Conservation (phyloP, 2,888 invertebrate genomes). For the Masnerella sp. region DNA sequence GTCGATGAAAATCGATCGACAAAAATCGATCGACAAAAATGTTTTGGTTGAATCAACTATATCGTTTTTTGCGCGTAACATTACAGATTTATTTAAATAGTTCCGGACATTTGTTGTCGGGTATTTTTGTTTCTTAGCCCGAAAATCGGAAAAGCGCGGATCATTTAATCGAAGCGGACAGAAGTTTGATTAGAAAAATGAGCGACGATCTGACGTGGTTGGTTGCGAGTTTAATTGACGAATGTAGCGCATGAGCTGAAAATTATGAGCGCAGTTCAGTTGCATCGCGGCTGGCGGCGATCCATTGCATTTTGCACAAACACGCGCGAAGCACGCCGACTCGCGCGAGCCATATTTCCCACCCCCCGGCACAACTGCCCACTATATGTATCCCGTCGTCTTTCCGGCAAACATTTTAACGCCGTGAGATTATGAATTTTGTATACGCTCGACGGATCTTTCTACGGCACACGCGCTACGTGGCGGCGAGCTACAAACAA, state of each 20-base stretch:
- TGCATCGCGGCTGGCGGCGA: conserved; percentile 61
- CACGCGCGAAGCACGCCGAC: conserved; percentile 24
- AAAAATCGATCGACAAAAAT: too few relatives aligned
- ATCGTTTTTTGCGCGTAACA: too few relatives aligned
- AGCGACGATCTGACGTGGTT: conserved; percentile 1
- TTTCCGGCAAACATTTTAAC: conserved; percentile 70
- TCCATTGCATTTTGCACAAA: conserved; percentile 59
- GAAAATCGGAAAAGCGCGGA: too few relatives aligned
- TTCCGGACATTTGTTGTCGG: too few relatives aligned
- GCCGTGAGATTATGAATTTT: conserved; percentile 72
- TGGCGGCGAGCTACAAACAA: conserved; percentile 26
- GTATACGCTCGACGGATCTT: conserved; percentile 64
- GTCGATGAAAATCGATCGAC: too few relatives aligned
- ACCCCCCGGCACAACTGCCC: conserved; percentile 55
- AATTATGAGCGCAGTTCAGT: conserved; percentile 57
- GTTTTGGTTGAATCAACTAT: too few relatives aligned
- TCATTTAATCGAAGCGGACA: too few relatives aligned
- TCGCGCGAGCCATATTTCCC: conserved; percentile 66
- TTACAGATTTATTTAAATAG: too few relatives aligned
- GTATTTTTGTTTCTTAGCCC: too few relatives aligned
- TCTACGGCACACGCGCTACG: conserved; percentile 34
- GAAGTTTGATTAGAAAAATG: conserved; percentile 26
- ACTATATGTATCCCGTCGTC: conserved; percentile 63
- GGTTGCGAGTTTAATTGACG: conserved; percentile 32
- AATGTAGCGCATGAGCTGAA: conserved; percentile 56